Evolutionary conservation across 2,113 vertebrate genomes (phyloP), one percentile per base, ranked within the genome.

Genomic region (Istiophorus platypterus): DNA sequence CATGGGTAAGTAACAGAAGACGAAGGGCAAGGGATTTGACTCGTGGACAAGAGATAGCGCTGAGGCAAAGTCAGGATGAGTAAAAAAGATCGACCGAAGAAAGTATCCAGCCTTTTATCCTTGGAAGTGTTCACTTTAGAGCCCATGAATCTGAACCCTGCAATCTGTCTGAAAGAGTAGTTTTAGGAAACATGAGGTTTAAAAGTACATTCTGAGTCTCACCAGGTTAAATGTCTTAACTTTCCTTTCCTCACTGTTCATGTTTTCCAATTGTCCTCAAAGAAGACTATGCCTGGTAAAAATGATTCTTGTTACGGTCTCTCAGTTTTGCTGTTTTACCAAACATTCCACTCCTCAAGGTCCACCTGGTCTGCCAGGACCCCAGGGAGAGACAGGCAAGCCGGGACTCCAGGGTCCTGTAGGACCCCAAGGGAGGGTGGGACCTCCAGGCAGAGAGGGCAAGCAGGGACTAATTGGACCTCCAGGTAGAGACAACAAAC

Each of bases 351-450:
- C 29, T 82, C 14, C 8, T 64, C 4, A 90, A 85, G 96, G 96
- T 71, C 89, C 95, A 52, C 86, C 89, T 71, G 97, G 97, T 17
- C 94, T 92, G 10, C 93, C 95, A 0, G 97, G 97, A 0, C 95
- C 92, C 42, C 93, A 91, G 2, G 97, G 97, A 87, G 92, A 85
- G 62, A 90, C 45, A 56, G 97, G 97, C 0, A 91, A 89, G 3
- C 91, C 85, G 0, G 98, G 98, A 31, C 89, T 86, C 0, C 22
- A 75, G 29, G 97, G 96, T 18, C 93, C 78, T 27, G 65, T 71
- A 0, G 97, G 97, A 70, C 90, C 92, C 2, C 93, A 94, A 5
- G 97, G 97, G 63, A 95, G 90, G 71, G 92, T 95, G 7, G 98
- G 98, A 75, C 83, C 82, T 22, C 85, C 52, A 59, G 96, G 96